A percentile compares a stretch with the other conserved stretches of the same genome.
phyloP scores from a whole-genome alignment of 2,113 vertebrate species.

The Hydrochoerus hydrochaeris region DNA sequence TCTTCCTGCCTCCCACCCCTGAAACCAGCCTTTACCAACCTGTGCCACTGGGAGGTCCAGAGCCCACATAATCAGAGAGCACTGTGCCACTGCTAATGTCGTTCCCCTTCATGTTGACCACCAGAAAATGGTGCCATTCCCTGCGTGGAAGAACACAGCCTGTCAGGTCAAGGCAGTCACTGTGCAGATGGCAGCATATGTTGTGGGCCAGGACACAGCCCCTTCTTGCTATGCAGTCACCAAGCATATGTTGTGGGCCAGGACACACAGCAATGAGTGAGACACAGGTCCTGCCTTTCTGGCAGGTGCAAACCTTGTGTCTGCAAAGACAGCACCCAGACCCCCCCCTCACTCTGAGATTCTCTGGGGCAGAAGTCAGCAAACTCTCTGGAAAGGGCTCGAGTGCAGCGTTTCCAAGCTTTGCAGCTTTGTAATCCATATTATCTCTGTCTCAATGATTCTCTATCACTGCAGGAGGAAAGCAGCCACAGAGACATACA shows the following conservation, averaged over 20 bases:
- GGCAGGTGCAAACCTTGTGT: neutral
- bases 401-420: neutral
- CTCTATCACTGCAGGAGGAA: neutral
- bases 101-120: conserved; percentile 97
- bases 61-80: conserved; percentile 95
- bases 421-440: neutral
- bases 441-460: neutral
- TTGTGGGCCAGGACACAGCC: neutral
- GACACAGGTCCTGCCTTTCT: neutral
- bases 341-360: neutral
- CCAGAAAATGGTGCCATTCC: conserved; percentile 98
- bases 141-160: conserved; percentile 79
- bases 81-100: conserved; percentile 90
- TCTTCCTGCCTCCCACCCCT: neutral
- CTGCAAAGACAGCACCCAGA: neutral
- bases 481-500: neutral
- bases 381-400: neutral
- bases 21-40: conserved; percentile 84
- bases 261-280: fast-evolving
- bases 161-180: neutral
- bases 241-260: fast-evolving
- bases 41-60: conserved; percentile 94
- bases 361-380: neutral
- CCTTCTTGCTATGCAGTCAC: no score
- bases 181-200: fast-evolving